phyloP scores from a whole-genome alignment of 2,797 vertebrate genomes.

The Myripristis murdjan region DNA sequence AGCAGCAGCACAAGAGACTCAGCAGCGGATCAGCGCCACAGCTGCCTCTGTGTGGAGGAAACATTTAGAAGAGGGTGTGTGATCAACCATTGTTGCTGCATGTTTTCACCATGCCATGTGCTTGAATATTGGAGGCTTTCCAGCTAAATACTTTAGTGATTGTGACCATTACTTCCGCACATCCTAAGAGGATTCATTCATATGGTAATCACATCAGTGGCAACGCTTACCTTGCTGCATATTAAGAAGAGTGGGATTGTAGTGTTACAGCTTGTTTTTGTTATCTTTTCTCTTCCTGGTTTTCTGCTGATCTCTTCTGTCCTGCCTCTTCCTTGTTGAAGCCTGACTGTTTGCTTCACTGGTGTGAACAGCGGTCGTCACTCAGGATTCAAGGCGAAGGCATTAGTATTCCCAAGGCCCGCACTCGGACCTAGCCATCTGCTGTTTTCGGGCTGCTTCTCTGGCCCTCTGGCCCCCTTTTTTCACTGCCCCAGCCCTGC shows the following conservation, averaged over 20 bases:
- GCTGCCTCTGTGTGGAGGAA: too few species aligned
- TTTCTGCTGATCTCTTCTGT: conserved; percentile 22
- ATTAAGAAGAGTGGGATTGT: conserved; percentile 12
- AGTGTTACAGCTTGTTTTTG: neutral
- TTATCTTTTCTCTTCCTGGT: neutral
- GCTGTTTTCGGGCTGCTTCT: conserved; percentile 53
- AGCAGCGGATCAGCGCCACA: too few species aligned
- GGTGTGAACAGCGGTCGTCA: conserved; percentile 60
- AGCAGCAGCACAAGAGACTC: too few species aligned
- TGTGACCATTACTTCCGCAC: conserved; percentile 14
- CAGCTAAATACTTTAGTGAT: conserved; percentile 11
- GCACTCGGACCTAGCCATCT: conserved; percentile 67
- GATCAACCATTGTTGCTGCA: neutral
- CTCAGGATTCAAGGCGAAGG: conserved; percentile 66
- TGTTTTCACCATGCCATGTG: neutral
- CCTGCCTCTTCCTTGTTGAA: conserved; percentile 21
- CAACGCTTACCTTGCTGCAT: conserved; percentile 5
- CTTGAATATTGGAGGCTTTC: neutral
- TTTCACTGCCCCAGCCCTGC: conserved; percentile 15
- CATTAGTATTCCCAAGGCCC: conserved; percentile 69
- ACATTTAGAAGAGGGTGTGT: too few species aligned
- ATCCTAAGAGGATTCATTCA: conserved; percentile 22
- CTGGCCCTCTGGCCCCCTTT: conserved; percentile 31
- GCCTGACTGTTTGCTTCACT: conserved; percentile 55
- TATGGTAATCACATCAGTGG: neutral